Conservation (phyloP, 2,113 vertebrate species). For the Serinus canaria region DNA sequence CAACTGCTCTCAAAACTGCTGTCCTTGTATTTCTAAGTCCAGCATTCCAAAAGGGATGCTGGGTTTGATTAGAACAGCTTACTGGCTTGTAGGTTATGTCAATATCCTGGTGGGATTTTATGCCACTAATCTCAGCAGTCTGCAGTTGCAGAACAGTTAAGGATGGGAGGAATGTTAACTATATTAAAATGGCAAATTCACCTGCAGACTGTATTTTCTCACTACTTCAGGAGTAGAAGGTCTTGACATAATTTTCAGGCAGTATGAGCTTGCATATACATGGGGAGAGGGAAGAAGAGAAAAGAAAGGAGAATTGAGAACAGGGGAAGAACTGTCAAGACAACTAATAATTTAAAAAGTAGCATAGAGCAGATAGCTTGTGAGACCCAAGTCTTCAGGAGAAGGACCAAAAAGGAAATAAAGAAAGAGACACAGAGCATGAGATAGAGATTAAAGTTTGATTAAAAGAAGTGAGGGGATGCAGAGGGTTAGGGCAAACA, state of each 20-base stretch:
- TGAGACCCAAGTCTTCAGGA: neutral
- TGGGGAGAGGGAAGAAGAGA: neutral
- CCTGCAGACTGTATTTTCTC: conserved; percentile 5
- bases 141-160: neutral
- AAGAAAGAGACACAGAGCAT: neutral
- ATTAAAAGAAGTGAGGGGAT: neutral
- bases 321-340: neutral
- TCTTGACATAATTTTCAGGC: conserved; percentile 3
- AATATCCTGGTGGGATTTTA: conserved; percentile 58
- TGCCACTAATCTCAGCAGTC: conserved; percentile 48
- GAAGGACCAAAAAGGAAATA: neutral
- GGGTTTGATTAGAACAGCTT: conserved; percentile 65
- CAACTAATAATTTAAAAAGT: neutral
- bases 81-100: conserved; percentile 42
- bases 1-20: conserved; percentile 43
- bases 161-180: conserved; percentile 2
- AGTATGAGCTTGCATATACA: neutral
- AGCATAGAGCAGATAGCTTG: neutral
- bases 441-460: neutral
- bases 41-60: conserved; percentile 46
- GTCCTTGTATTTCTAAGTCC: conserved; percentile 45
- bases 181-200: conserved; percentile 45
- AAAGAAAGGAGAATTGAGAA: neutral
- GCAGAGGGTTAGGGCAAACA: neutral
- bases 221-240: neutral